Base-by-base conservation (phyloP, 2,113 vertebrate genomes). In the Dasypus novemcinctus region DNA sequence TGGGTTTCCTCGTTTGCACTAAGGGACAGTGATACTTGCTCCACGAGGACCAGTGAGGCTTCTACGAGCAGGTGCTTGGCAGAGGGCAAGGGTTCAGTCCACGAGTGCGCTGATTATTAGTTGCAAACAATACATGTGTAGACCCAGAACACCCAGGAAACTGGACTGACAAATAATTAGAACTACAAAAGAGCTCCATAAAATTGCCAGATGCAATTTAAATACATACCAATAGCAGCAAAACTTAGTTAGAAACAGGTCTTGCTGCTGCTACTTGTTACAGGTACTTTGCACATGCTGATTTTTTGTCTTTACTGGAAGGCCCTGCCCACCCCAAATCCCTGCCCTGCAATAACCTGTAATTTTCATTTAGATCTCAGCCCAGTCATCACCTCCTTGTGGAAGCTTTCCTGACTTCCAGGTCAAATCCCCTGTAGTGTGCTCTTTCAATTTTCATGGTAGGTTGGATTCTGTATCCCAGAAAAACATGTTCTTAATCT, bases 211-310 rank as follows among this genome's bases (percentile, higher is more conserved):
- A 57, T 41, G 31, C 33, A 20, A 38, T 11, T 20, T 29, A 66
- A 41, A 68, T 38, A 61, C 68, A 54, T 3, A 57, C 20, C 33
- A n/a, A 57, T 0, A 31, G 76, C 10, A 61, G 17, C 25, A 49
- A 75, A 41, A 83, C 78, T 43, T 15, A 25, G 69, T 15, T 33
- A 8, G 36, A 69, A 68, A 2, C 21, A 49, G 72, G 31, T 43
- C 57, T 69, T 43, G 20, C 33, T 69, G 13, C 49, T 11, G 13
- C 33, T 23, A 6, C 54, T 57, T 68, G 4, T 33, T 4, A 14
- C 3, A 7, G 1, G 52, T 1, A 20, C 6, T 64, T 25, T 13
- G 57, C 25, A 31, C 7, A n/a, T 10, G 2, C 4, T 6, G 12
- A n/a, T 5, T 7, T 6, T 12, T 5, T 7, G 4, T 54, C 49